These are phyloP conservation scores for Metopolophium dirhodum DNA, from an alignment of 1,140 invertebrate genomes.

Conservation along the genomic window DNA sequence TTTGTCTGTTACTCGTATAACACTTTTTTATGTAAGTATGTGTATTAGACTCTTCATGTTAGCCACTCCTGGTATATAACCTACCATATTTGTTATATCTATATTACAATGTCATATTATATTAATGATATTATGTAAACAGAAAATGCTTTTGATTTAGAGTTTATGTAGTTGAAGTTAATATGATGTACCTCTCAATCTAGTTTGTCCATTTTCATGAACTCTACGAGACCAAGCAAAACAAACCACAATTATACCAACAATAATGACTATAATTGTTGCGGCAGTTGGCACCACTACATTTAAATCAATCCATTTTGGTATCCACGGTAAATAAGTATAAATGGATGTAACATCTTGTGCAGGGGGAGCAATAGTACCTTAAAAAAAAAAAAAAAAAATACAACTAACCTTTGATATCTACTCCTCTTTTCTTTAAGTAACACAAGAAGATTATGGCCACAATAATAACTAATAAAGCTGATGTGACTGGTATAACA, in stretches of 20 bases:
- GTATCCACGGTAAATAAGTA: slow-evolving; percentile 78
- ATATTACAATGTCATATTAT: not conserved
- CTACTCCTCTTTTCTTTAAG: slow-evolving; percentile 79
- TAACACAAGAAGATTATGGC: slow-evolving; percentile 90
- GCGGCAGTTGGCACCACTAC: slow-evolving; percentile 83
- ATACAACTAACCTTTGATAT: slow-evolving; percentile 77
- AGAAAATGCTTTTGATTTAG: not conserved
- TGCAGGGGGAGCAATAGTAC: slow-evolving; percentile 79
- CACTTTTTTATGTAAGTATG: not conserved
- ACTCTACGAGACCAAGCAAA: slow-evolving; percentile 80
- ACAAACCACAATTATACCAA: slow-evolving; percentile 87
- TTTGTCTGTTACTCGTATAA: not conserved
- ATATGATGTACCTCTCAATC: slow-evolving; percentile 73
- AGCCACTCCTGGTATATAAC: not conserved
- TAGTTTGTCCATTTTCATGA: slow-evolving; percentile 75
- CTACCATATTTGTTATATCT: not conserved
- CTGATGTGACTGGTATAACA: slow-evolving; percentile 91
- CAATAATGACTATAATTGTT: slow-evolving; percentile 84
- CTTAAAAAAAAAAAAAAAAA: slow-evolving; percentile 64
- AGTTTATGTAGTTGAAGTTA: not conserved
- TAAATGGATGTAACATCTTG: slow-evolving; percentile 69
- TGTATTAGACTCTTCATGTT: not conserved
- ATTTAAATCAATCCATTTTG: slow-evolving; percentile 84
- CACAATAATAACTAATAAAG: slow-evolving; percentile 88
- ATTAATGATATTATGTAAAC: not conserved